A percentile compares a stretch with the other conserved stretches of the same genome.
Conservation (phyloP, 2,888 invertebrate genomes). For the Leptinotarsa juncta region DNA sequence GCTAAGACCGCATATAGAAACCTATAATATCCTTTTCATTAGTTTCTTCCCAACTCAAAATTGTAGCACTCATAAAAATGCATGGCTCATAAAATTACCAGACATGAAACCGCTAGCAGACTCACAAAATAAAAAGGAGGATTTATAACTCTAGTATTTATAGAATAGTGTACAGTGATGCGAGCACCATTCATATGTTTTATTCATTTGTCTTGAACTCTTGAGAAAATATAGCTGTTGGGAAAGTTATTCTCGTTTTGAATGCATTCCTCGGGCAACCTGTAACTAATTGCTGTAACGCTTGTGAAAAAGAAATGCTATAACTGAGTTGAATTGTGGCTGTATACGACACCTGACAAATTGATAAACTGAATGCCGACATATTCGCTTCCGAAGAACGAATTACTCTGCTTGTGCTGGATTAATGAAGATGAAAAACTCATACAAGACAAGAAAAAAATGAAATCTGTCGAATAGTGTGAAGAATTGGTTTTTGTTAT, state of each 20-base stretch:
- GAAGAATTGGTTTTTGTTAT: no score
- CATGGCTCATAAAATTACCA: conserved; percentile 12
- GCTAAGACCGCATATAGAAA: no score
- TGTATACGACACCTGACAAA: not conserved
- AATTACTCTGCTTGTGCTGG: no score
- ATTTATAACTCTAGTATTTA: conserved; percentile 20
- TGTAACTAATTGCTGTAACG: conserved; percentile 14
- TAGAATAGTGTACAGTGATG: conserved; percentile 24
- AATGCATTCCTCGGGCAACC: conserved; percentile 4
- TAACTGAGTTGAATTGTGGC: not conserved
- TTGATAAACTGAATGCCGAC: not conserved
- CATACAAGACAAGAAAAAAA: no score
- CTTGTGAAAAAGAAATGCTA: conserved; percentile 2
- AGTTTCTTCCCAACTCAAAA: not conserved
- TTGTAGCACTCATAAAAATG: not conserved
- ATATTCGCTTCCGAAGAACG: not conserved
- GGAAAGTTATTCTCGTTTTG: conserved; percentile 20
- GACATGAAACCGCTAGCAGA: conserved; percentile 13
- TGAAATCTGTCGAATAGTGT: no score
- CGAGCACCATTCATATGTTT: conserved; percentile 27
- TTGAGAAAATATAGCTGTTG: conserved; percentile 18
- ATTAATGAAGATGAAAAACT: no score
- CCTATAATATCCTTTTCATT: not conserved
- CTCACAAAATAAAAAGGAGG: conserved; percentile 18
- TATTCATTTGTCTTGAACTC: conserved; percentile 28